Percentiles rank a stretch among this genome's conserved stretches.
Conservation (phyloP, 2,888 invertebrate genomes). For the Drosophila meridiana region DNA sequence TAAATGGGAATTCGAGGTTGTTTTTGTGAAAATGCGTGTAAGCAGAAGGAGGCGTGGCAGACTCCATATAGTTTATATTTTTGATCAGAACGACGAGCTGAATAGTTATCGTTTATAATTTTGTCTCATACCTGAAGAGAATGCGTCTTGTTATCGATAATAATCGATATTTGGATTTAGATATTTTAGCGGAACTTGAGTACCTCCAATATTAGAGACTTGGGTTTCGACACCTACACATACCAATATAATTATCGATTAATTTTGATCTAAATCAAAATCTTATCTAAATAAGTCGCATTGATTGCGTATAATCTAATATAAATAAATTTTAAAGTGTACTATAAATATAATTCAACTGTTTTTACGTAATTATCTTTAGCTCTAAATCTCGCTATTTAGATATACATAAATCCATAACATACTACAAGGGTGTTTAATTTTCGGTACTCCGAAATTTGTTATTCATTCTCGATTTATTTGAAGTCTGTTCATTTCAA, state of each 20-base stretch:
- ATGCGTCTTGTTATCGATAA: not conserved
- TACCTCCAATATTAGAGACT: not conserved
- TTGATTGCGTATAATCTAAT: too few species aligned
- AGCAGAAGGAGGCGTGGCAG: not conserved
- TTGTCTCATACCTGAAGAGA: too few species aligned
- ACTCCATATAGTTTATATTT: not conserved
- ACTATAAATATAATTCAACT: too few species aligned
- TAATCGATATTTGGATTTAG: too few species aligned
- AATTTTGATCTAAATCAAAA: too few species aligned
- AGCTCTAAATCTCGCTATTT: not conserved
- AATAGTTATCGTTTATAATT: not conserved
- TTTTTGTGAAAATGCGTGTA: too few species aligned
- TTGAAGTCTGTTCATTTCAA: slow-evolving; percentile 35
- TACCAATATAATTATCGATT: too few species aligned
- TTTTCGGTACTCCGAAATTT: not conserved
- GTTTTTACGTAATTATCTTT: not conserved
- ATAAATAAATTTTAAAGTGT: too few species aligned
- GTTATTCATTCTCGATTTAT: not conserved
- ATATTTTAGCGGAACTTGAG: too few species aligned
- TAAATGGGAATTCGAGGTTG: too few species aligned
- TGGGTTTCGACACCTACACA: not conserved
- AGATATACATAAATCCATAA: not conserved
- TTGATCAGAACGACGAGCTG: not conserved
- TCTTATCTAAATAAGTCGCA: too few species aligned
- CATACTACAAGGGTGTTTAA: slow-evolving; percentile 14